These are phyloP conservation scores for Cladorhizidae sp. DNA, from an alignment of 37 sponge, comb jelly and placozoan species.

Conservation along the genomic window DNA sequence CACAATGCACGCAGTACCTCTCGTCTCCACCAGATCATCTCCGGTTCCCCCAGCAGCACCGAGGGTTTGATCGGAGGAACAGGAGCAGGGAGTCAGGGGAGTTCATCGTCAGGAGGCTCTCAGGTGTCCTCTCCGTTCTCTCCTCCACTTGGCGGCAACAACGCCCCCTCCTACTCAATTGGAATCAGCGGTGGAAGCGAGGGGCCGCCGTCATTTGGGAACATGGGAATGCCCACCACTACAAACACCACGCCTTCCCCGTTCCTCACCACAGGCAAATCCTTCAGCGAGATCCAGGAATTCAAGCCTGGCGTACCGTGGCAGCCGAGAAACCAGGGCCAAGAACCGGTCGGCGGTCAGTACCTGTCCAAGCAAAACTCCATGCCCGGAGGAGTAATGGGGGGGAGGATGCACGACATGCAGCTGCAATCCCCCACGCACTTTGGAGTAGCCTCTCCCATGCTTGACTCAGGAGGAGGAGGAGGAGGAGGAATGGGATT, in stretches of 20 bases:
- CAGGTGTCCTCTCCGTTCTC: conserved; percentile 15
- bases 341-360: conserved; percentile 43
- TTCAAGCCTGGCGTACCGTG: conserved; percentile 83
- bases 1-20: conserved; percentile 50
- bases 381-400: not conserved
- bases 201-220: not conserved
- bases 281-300: conserved; percentile 62
- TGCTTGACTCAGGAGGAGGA: too few species aligned
- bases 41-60: conserved; percentile 10
- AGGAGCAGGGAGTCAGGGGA: not conserved
- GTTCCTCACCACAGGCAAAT: conserved; percentile 3
- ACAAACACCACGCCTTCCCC: conserved; percentile 8
- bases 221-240: not conserved
- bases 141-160: conserved; percentile 13
- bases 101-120: not conserved
- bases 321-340: conserved; percentile 59
- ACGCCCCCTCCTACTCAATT: not conserved
- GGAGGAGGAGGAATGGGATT: too few species aligned
- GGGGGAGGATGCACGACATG: not conserved
- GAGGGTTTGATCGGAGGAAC: not conserved
- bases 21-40: conserved; percentile 61
- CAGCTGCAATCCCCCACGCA: not conserved
- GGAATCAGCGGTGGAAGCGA: not conserved
- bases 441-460: too few species aligned
- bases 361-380: conserved; percentile 20